phyloP scores from a whole-genome alignment of 2,113 vertebrate genomes.

The Aegithalos caudatus region DNA sequence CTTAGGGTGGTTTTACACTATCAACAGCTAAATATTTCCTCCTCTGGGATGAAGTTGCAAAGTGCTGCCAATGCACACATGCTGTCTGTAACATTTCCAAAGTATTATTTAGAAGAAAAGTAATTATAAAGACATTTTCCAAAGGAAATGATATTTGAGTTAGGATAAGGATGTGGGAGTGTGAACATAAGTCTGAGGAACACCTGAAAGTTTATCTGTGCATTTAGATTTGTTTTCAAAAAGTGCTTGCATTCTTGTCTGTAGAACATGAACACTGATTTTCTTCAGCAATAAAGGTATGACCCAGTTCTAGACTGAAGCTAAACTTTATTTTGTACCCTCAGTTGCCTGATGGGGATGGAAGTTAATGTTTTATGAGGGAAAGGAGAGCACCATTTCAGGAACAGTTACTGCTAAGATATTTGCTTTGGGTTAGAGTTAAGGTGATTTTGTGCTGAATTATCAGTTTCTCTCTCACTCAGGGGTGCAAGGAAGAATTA shows the following conservation, averaged over 20 bases:
- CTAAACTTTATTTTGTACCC: neutral
- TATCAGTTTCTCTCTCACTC: constrained; percentile 11
- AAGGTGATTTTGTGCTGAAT: constrained; percentile 35
- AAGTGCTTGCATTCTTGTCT: neutral
- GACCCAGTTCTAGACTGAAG: neutral
- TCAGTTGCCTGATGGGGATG: neutral
- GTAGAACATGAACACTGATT: neutral
- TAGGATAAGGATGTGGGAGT: neutral
- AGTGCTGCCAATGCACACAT: neutral
- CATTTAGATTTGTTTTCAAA: neutral
- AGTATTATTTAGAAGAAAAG: neutral
- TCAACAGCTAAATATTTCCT: neutral
- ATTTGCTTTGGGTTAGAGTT: neutral
- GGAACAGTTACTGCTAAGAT: neutral
- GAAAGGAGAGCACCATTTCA: neutral
- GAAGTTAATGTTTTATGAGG: constrained; percentile 42
- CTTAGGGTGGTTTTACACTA: neutral
- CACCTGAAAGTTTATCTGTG: neutral
- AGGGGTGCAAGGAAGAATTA: neutral
- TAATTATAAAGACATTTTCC: neutral
- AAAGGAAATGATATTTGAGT: neutral
- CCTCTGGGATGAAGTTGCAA: rapidly evolving
- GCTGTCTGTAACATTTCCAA: neutral
- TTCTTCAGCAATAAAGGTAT: neutral
- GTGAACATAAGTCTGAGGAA: neutral